Conservation (phyloP, 2,888 invertebrate genomes). For the Anarsia innoxiella region DNA sequence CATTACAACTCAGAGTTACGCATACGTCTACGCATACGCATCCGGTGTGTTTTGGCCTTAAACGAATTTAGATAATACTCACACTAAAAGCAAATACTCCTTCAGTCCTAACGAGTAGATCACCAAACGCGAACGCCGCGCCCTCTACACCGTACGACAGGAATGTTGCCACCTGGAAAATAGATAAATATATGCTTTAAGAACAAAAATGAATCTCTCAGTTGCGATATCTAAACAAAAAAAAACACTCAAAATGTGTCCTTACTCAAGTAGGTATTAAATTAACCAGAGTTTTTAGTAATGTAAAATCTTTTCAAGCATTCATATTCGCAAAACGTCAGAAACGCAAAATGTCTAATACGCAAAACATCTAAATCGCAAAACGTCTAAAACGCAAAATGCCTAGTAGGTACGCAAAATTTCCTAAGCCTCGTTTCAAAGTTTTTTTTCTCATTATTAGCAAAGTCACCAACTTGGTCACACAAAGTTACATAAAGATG, state of each 20-base stretch:
- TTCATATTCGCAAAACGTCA: background rate
- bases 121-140: constrained; percentile 89
- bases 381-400: too few relatives aligned
- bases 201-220: background rate
- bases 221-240: background rate
- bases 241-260: background rate
- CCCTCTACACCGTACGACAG: constrained; percentile 86
- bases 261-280: too few relatives aligned
- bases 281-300: too few relatives aligned
- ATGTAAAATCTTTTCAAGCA: background rate
- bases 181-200: background rate
- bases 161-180: constrained; percentile 78
- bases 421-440: too few relatives aligned
- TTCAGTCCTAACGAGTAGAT: constrained; percentile 72
- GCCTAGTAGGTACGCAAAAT: too few relatives aligned
- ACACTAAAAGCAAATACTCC: constrained; percentile 91
- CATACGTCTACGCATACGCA: too few relatives aligned
- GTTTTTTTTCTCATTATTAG: background rate
- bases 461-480: background rate
- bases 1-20: too few relatives aligned
- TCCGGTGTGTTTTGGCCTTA: too few relatives aligned
- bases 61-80: too few relatives aligned
- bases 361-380: background rate
- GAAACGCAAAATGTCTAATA: background rate
- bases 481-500: background rate